Base-by-base conservation (phyloP, 2,113 vertebrate species). In the Catagonus wagneri region DNA sequence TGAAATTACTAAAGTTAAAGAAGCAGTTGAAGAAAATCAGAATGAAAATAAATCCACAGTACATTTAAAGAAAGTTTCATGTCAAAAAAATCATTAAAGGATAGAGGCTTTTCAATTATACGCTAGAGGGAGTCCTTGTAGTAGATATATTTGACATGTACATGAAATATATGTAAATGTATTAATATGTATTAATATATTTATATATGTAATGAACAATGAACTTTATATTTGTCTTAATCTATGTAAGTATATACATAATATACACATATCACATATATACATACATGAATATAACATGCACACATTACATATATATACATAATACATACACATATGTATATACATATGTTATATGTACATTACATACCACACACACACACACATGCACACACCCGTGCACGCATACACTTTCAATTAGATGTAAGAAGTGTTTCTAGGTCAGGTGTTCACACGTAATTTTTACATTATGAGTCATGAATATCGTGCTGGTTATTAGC, bases 1-100 rank as follows among this genome's bases (percentile, higher is more conserved):
- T 66, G 83, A 92, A 79, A 92, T 95, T 87, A 83, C 29, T 68
- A 75, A 92, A 95, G 29, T 68, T 93, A 88, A 95, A 85, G 83
- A n/a, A 96, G 36, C 39, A 94, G 20, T 92, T 29, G 1, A 20
- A 69, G 61, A n/a, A 75, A 74, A 34, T 13, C 54, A 63, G 74
- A 96, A 90, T 88, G 54, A 83, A 96, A 84, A 93, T 81, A 93
- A 95, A 88, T 81, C 52, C 14, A 10, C 27, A 75, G 74, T 44
- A 10, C 17, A 8, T 58, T 89, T n/a, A 52, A 79, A 90, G 27
- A 36, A 83, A 3, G 2, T 34, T 34, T 68, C 52, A 39, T 14
- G 36, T 74, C 20, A 94, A 95, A 97, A 95, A 97, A 72, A 29
- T 12, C 83, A 32, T 20, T 89, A 74, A 95, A 84, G 19, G 84